Conservation (phyloP, 37 sponge, comb jelly and placozoan species). For the Ianthella basta region DNA sequence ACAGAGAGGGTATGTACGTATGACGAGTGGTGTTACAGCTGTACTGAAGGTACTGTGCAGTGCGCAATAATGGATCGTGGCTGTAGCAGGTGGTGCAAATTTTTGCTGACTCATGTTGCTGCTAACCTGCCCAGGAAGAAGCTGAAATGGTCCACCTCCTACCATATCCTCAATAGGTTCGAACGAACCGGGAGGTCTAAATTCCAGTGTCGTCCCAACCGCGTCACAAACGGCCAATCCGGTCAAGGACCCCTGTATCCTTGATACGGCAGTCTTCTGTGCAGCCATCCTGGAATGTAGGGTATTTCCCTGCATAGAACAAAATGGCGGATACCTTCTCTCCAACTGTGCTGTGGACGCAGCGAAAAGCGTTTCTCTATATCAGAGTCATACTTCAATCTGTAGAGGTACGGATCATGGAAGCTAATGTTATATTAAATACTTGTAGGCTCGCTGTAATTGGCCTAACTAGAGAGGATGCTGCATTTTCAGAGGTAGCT, state of each 20-base stretch:
- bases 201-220: slow-evolving; percentile 85
- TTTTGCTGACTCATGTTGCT: neutral
- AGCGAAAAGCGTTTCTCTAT: slow-evolving; percentile 61
- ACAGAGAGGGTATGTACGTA: too few species aligned
- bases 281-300: too few species aligned
- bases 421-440: too few species aligned
- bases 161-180: slow-evolving; percentile 70
- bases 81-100: neutral
- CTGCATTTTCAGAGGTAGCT: too few species aligned
- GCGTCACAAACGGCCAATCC: slow-evolving; percentile 93
- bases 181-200: slow-evolving; percentile 78
- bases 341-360: slow-evolving; percentile 79
- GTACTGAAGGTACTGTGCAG: too few species aligned
- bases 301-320: too few species aligned
- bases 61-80: too few species aligned
- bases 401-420: slow-evolving; percentile 38
- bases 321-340: slow-evolving; percentile 4
- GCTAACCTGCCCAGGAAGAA: slow-evolving; percentile 82
- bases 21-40: too few species aligned
- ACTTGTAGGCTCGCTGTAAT: too few species aligned
- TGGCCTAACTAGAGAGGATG: too few species aligned
- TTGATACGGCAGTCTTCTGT: neutral
- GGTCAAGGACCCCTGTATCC: slow-evolving; percentile 58
- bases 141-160: slow-evolving; percentile 82
- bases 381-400: slow-evolving; percentile 65